These are phyloP conservation scores for Erinaceus europaeus DNA, from an alignment of 2,113 vertebrate species.

Conservation along the genomic window DNA sequence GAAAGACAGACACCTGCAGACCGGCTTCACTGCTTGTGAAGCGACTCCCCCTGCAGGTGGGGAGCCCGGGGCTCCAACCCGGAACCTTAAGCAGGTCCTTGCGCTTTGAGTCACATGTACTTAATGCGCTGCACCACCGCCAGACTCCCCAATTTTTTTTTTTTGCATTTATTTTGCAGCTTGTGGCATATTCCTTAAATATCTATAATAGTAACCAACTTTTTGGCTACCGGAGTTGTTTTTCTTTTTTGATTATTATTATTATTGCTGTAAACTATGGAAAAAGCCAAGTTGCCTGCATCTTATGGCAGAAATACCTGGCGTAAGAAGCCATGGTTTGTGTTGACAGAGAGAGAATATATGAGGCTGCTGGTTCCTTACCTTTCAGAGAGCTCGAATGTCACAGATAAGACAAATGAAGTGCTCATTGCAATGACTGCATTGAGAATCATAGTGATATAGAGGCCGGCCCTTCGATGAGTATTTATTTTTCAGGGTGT, in stretches of 20 bases:
- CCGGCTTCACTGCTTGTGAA: too few relatives aligned
- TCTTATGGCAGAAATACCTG: neutral
- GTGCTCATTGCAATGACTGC: neutral
- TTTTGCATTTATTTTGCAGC: too few relatives aligned
- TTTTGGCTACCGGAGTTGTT: neutral
- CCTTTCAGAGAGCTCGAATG: neutral
- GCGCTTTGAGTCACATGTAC: too few relatives aligned
- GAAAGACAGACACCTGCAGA: too few relatives aligned
- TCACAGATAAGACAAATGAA: neutral
- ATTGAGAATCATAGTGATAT: neutral
- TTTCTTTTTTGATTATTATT: neutral
- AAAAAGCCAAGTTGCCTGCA: neutral
- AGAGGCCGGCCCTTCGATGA: neutral
- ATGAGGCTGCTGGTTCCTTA: rapidly evolving
- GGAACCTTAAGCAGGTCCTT: too few relatives aligned
- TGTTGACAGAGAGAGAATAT: neutral
- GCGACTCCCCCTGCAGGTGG: too few relatives aligned
- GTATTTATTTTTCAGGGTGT: neutral
- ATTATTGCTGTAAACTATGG: neutral
- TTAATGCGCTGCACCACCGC: too few relatives aligned
- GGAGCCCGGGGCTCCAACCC: too few relatives aligned
- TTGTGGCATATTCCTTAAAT: neutral
- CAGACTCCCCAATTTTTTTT: too few relatives aligned
- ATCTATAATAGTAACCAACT: neutral
- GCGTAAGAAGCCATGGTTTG: neutral